A percentile compares a stretch with the other conserved stretches of the same genome.
These are phyloP conservation scores for Stylophora pistillata DNA, from an alignment of 64 coral and sea anemone genomes.

Conservation along the genomic window DNA sequence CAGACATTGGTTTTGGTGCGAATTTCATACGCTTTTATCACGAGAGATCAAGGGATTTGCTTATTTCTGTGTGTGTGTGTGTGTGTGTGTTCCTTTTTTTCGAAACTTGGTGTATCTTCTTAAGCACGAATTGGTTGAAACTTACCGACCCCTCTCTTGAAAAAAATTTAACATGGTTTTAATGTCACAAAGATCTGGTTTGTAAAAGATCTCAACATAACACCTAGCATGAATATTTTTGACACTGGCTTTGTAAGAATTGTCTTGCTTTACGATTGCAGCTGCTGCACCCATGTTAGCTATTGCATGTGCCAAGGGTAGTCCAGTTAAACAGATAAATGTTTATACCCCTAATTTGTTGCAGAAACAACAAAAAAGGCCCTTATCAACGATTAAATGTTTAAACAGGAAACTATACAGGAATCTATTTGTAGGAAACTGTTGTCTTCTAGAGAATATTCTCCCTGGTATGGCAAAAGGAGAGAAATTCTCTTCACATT, in stretches of 20 bases:
- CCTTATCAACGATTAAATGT: slow-evolving; percentile 28
- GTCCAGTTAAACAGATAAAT: slow-evolving; percentile 3
- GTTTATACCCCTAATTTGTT: not conserved
- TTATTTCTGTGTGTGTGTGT: not conserved
- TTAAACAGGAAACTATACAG: not conserved
- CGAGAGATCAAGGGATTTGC: slow-evolving; percentile 11
- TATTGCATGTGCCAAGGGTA: not conserved
- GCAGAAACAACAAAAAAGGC: not conserved
- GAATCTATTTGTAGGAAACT: not conserved
- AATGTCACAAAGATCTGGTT: not conserved
- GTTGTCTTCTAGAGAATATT: not conserved
- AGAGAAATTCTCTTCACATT: not conserved
- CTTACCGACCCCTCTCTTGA: not conserved
- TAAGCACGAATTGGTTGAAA: not conserved
- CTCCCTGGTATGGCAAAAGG: not conserved
- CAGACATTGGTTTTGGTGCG: not conserved
- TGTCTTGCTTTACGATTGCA: not conserved
- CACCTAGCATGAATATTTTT: not conserved
- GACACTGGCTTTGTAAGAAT: not conserved
- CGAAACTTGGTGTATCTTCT: not conserved
- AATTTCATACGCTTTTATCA: not conserved
- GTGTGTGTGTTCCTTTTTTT: not conserved
- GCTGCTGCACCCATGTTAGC: not conserved
- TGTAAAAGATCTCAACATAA: not conserved
- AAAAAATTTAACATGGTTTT: not conserved